Evolutionary conservation across 2,888 invertebrate species (phyloP), one percentile per base, ranked within the genome.

Genomic region (Rosalia funebris): DNA sequence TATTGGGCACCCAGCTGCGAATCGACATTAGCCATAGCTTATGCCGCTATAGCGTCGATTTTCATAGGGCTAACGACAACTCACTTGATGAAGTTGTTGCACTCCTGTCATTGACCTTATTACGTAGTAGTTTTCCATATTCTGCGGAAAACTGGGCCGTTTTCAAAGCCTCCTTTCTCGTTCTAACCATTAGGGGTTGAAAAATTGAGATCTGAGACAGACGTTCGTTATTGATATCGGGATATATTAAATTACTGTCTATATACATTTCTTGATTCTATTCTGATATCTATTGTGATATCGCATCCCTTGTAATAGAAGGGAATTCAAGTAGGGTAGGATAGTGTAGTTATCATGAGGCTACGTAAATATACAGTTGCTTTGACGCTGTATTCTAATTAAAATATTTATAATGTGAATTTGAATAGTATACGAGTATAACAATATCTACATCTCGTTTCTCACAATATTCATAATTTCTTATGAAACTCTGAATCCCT

Each of bases 41-140:
- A n/a, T n/a, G 46, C 41, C 34, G 12, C 36, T n/a, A 55, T n/a
- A 55, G 11, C 10, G 25, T 15, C 20, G 14, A 47, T 36, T 46
- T 41, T 37, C 20, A 39, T 31, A 57, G n/a, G 25, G 39, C 56
- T 46, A 57, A 57, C 56, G 19, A 25, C 42, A 17, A n/a, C 55
- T 37, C 56, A 46, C 47, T 57, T 45, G 50, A 42, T 19, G 11
- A 57, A 57, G 52, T 52, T 58, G 46, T 53, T 59, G 59, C 53
- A 59, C 46, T 58, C 45, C 55, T 59, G 59, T 37, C 52, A 37
- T 41, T 59, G 59, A 59, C 59, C 59, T 41, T 53, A 32, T 53
- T 46, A 11, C 46, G 20, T 12, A 9, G 37, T 31, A 37, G 11
- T 45, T 44, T 52, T 59, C 47, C 36, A 36, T 39, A 39, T 15